These are phyloP conservation scores for Agrypnia vestita DNA, from an alignment of 1,140 invertebrate species.

Conservation along the genomic window DNA sequence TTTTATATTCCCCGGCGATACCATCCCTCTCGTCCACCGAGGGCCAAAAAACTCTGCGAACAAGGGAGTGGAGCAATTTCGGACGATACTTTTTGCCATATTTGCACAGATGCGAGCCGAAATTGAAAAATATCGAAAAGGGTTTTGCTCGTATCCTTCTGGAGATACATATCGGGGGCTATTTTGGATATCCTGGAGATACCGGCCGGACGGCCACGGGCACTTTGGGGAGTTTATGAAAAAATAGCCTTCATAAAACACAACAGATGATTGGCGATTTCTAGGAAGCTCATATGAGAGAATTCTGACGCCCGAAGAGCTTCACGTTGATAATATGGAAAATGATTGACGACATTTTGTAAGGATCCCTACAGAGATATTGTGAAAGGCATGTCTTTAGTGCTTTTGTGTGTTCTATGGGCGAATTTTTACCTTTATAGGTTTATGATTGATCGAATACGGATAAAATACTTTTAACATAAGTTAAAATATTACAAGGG, in stretches of 20 bases:
- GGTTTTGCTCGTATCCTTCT: not conserved
- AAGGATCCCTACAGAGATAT: not conserved
- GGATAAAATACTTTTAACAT: not conserved
- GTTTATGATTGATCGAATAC: constrained; percentile 3
- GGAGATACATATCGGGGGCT: not conserved
- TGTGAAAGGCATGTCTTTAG: not conserved
- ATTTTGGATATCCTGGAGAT: not conserved
- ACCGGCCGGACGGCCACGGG: not conserved
- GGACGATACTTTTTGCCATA: constrained; percentile 24
- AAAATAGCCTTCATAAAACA: constrained; percentile 24
- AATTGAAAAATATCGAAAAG: constrained; percentile 47
- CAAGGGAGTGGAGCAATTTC: not conserved
- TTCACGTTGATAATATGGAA: constrained; percentile 6
- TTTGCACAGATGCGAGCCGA: constrained; percentile 46
- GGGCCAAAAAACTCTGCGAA: not conserved
- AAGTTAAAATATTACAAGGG: too few relatives aligned
- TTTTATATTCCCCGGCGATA: constrained; percentile 7
- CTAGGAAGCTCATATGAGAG: constrained; percentile 4
- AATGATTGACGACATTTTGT: constrained; percentile 37
- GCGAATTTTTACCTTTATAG: not conserved
- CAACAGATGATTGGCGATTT: constrained; percentile 30
- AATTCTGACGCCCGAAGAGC: not conserved
- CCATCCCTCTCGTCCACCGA: not conserved
- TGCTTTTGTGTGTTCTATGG: not conserved
- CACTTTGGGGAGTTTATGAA: constrained; percentile 6